These are phyloP conservation scores for Cephus runcator DNA, from an alignment of 2,888 invertebrate genomes.

Conservation along the genomic window DNA sequence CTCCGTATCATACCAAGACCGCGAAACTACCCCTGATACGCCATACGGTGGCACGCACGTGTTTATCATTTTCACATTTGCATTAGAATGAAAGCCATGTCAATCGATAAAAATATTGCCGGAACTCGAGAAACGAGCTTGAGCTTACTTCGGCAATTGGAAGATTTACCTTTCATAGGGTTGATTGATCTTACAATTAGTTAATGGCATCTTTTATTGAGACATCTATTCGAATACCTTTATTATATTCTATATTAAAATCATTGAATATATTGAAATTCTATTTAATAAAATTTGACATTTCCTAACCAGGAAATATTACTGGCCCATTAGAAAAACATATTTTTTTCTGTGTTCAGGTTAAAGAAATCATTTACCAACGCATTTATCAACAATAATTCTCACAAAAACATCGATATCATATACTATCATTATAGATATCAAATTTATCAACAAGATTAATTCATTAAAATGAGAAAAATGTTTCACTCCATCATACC, in stretches of 20 bases:
- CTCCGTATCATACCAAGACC: conserved; percentile 15
- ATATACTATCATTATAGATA: neutral
- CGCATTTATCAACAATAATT: neutral
- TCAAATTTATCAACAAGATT: neutral
- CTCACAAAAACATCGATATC: neutral
- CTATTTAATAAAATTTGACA: neutral
- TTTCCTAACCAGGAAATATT: no score
- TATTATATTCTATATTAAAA: neutral
- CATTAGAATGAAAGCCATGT: conserved; percentile 19
- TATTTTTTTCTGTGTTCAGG: neutral
- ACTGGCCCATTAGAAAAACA: no score
- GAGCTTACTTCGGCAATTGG: neutral
- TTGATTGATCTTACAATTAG: neutral
- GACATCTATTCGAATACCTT: neutral
- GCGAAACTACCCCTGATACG: conserved; percentile 25
- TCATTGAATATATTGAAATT: neutral
- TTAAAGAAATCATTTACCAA: neutral
- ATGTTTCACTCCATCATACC: neutral
- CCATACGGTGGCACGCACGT: conserved; percentile 27
- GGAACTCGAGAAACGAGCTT: conserved; percentile 2
- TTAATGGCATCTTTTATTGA: neutral
- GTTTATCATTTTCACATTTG: conserved; percentile 31
- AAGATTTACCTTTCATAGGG: neutral
- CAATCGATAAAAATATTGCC: conserved; percentile 27
- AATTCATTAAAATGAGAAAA: neutral